A percentile compares a stretch with the other conserved stretches of the same genome.
Evolutionary conservation across 2,888 invertebrate species (phyloP).

Genomic region (Chymomyza fuscimana): DNA sequence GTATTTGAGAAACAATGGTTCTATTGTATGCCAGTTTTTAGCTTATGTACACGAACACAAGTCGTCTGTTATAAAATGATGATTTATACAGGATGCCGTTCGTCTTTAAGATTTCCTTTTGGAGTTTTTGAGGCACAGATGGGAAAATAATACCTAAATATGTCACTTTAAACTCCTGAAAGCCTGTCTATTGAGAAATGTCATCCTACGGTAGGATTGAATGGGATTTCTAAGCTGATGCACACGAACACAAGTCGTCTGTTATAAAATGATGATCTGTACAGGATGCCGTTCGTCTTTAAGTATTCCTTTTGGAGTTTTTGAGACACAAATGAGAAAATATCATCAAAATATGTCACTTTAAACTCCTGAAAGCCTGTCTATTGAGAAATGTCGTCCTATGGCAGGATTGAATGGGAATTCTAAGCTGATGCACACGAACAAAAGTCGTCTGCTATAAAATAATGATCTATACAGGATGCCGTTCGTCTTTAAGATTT

Average conservation of each 20-base stretch:
- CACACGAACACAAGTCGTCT: conserved; percentile 43
- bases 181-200: not conserved
- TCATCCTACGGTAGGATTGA: not conserved
- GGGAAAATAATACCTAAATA: conserved; percentile 10
- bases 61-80: conserved; percentile 42
- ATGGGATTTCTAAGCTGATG: not conserved
- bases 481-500: not conserved
- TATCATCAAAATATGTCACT: conserved; percentile 21
- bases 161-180: conserved; percentile 45
- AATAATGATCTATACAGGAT: conserved; percentile 10
- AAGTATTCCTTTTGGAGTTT: conserved; percentile 32
- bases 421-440: not conserved
- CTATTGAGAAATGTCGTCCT: too few species aligned
- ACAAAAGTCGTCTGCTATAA: conserved; percentile 17
- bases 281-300: conserved; percentile 36
- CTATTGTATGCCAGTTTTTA: conserved; percentile 53
- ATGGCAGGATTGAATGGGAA: not conserved
- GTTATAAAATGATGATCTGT: conserved; percentile 22
- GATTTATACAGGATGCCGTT: too few species aligned
- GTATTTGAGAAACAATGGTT: conserved; percentile 51
- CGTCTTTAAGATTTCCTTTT: conserved; percentile 17
- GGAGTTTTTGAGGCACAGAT: conserved; percentile 30
- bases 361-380: conserved; percentile 22
- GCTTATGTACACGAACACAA: conserved; percentile 36
- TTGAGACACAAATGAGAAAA: conserved; percentile 36